Evolutionary conservation across 2,888 invertebrate species (phyloP), one percentile per base, ranked within the genome.

Genomic region (Machimus atricapillus): DNA sequence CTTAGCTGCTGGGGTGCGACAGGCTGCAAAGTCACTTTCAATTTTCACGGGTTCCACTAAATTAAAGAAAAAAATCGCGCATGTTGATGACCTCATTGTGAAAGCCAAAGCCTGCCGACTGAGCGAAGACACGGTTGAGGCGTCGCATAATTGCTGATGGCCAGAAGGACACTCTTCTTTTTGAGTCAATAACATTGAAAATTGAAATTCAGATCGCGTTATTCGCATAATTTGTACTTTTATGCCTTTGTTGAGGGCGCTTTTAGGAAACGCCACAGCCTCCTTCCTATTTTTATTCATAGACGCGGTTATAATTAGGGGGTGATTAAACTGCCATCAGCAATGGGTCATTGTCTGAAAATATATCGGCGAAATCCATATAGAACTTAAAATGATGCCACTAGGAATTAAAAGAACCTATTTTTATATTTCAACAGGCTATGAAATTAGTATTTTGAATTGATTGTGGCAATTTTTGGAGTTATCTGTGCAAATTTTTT

Each of bases 1-100:
- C 19, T 77, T n/a, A 56, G 56, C 74, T 76, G 16, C 66, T 66
- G 37, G n/a, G 73, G 31, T 52, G 40, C 37, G 85, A 37, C 31
- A 37, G 56, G 16, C 52, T 77, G 58, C 86, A 40, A 77, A 58
- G 79, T 87, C 81, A 88, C 88, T 88, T 87, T 88, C 88, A 56
- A 74, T 88, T 88, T 87, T 86, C 78, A 87, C 85, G 74, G 83
- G 78, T 87, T 87, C 74, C 77, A 82, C 31, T 16, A 82, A 82
- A 56, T 58, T 27, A 40, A n/a, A 40, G 7, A 37, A 66, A 23
- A 66, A 66, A 56, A 56, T 16, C 66, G 66, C 66, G 27, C 12
- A 58, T 82, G 82, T 58, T 82, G 83, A 81, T 76, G 76, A 74
- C 52, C 52, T 74, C 74, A 74, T 85, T 85, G 46, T 52, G 85